Evolutionary conservation across 2,888 invertebrate genomes (phyloP).

Genomic region (Epirrhoe alternata): DNA sequence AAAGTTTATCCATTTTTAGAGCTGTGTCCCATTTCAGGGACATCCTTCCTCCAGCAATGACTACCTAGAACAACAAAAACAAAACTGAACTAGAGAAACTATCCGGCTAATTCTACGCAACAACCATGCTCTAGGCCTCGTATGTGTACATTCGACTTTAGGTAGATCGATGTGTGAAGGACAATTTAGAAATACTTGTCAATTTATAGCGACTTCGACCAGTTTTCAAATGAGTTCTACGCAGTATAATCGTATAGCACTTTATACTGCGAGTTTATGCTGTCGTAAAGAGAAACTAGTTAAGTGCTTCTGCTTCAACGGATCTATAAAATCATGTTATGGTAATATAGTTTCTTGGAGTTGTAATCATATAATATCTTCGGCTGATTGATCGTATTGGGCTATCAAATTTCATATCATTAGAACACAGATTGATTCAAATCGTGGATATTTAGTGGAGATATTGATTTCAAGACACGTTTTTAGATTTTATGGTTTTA

Average conservation of each 20-base stretch:
- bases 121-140: slow-evolving; percentile 23
- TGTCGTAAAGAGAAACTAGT: slow-evolving; percentile 38
- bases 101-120: slow-evolving; percentile 2
- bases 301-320: slow-evolving; percentile 31
- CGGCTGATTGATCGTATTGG: slow-evolving; percentile 30
- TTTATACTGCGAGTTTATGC: slow-evolving; percentile 25
- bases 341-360: slow-evolving; percentile 32
- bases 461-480: slow-evolving; percentile 11
- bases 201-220: slow-evolving; percentile 51
- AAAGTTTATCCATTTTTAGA: too few species aligned
- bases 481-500: not conserved
- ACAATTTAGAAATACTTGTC: slow-evolving; percentile 58
- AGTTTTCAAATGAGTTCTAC: slow-evolving; percentile 40
- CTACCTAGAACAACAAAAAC: too few species aligned
- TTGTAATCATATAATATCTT: slow-evolving; percentile 23
- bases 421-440: slow-evolving; percentile 19
- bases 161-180: slow-evolving; percentile 54
- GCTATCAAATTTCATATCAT: slow-evolving; percentile 31
- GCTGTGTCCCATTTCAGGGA: too few species aligned
- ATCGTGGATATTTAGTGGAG: slow-evolving; percentile 10
- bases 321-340: slow-evolving; percentile 38
- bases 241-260: slow-evolving; percentile 27
- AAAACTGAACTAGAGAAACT: not conserved
- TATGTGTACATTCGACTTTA: slow-evolving; percentile 44
- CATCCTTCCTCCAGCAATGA: too few species aligned